Base-by-base conservation (phyloP, 92 coral and sea anemone genomes). In the Actinostola sp. region DNA sequence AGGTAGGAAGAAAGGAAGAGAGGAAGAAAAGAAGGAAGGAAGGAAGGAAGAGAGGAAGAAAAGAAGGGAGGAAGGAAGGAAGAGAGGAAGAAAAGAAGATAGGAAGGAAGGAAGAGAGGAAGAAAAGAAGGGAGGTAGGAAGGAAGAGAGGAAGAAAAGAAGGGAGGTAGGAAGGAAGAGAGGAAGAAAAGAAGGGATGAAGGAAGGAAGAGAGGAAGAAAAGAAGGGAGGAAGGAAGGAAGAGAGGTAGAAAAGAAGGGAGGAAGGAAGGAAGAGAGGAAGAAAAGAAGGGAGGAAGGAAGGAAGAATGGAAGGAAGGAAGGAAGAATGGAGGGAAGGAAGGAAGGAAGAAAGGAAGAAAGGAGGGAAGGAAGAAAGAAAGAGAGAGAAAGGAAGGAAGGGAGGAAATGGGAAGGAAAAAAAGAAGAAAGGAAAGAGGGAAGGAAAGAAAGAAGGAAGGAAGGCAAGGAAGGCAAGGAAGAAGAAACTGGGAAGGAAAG, bases 211-310 rank as follows among this genome's bases (percentile, higher is more conserved):
- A 36, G 4, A 4, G 11, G 11, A 36, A 36, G 11, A 36, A 36
- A 36, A 36, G 42, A 36, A 36, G 11, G 11, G 42, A 36, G 11
- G 11, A 36, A n/a, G n/a, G n/a, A n/a, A n/a, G 19, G 14, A 44
- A 14, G 59, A 65, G 24, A 8, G n/a, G n/a, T n/a, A n/a, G n/a
- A n/a, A n/a, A n/a, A n/a, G n/a, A 20, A 49, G n/a, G 14, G 29
- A 16, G 19, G 52, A 15, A 65, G 11, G 50, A 39, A 65, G 19
- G 26, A 30, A 45, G 25, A 58, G 0, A 67, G 1, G 41, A 25
- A 67, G 45, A 55, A 16, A 46, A n/a, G n/a, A n/a, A n/a, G n/a
- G n/a, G n/a, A 25, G 39, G 67, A 61, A 29, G 41, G 67, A 61
- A 30, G 39, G 42, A 30, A 25, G 67, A 29, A 30, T 19, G 17